A percentile compares a stretch with the other conserved stretches of the same genome.
Conservation (phyloP, 2,113 vertebrate species). For the Mellivora capensis region DNA sequence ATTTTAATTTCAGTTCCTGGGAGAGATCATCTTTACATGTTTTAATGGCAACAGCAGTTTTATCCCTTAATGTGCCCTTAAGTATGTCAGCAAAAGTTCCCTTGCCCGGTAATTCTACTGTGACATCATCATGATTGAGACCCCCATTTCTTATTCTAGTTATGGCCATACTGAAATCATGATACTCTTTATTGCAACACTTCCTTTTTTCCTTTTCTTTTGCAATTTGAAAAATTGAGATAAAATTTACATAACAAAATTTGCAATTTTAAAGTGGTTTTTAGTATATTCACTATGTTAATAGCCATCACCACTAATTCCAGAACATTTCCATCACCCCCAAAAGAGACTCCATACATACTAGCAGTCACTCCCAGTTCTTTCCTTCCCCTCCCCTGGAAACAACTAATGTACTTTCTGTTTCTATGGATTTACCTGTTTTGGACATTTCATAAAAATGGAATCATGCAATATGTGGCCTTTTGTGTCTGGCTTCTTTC, state of each 20-base stretch:
- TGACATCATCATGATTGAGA: constrained; percentile 92
- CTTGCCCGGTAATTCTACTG: constrained; percentile 89
- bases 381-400: neutral
- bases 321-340: constrained; percentile 27
- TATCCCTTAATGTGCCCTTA: constrained; percentile 92
- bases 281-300: constrained; percentile 35
- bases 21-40: constrained; percentile 95
- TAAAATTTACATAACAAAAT: constrained; percentile 3
- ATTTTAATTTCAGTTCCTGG: constrained; percentile 92
- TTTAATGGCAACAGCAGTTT: constrained; percentile 91
- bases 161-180: neutral
- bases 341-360: neutral
- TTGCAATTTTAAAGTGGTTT: constrained; percentile 49
- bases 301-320: constrained; percentile 36
- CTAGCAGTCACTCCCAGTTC: neutral
- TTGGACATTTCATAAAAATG: constrained; percentile 59
- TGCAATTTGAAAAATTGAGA: constrained; percentile 30
- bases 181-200: constrained; percentile 48
- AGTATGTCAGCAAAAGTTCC: constrained; percentile 92
- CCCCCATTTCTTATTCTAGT: constrained; percentile 92
- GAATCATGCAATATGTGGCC: constrained; percentile 59
- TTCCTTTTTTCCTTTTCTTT: constrained; percentile 8
- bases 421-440: constrained; percentile 37
- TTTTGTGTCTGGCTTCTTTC: constrained; percentile 57
- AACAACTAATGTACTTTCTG: constrained; percentile 51